Evolutionary conservation across 1,140 invertebrate genomes (phyloP), one percentile per base, ranked within the genome.

Genomic region (Zaprionus ghesquierei): DNA sequence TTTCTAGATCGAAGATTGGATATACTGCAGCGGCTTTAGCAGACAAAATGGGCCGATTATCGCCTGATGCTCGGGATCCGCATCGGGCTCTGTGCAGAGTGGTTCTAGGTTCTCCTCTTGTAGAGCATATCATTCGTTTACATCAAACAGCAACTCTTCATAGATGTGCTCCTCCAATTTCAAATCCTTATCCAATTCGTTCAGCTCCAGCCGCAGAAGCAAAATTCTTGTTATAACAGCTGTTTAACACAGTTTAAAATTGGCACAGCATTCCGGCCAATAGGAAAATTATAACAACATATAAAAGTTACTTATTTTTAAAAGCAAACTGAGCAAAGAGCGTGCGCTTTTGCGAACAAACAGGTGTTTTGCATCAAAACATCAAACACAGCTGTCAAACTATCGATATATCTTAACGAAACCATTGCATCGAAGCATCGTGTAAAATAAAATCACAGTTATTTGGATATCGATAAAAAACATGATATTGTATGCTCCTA

Each of bases 91-190:
- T 0, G 60, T 72, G 23, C 76, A 81, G 3, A 82, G 68, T 2
- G 53, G 63, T 41, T 91, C 81, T 22, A 91, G 25, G 18, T 77
- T 68, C 54, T 91, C 69, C 22, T 91, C 76, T 15, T 82, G 72
- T 13, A 91, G n/a, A 5, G 77, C 80, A 51, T 90, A 87, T 86
- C 90, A 91, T 60, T 90, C 86, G 25, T 91, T 90, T 2, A 85
- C 72, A 63, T 91, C 90, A 0, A 69, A 55, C 5, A 84, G 53
- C 0, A 91, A 35, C 15, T 91, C 90, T 13, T 87, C 70, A 13
- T 71, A 77, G 1, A 91, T 76, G 8, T 87, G 75, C 23, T 87
- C 53, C 31, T 91, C 90, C 33, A 91, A 58, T 18, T 78, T 72
- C 22, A 91, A 29, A 49, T 91, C 86, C 13, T 75, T 35, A 10